Evolutionary conservation across 2,113 vertebrate genomes (phyloP).

Genomic region (Oncorhynchus gorbuscha): DNA sequence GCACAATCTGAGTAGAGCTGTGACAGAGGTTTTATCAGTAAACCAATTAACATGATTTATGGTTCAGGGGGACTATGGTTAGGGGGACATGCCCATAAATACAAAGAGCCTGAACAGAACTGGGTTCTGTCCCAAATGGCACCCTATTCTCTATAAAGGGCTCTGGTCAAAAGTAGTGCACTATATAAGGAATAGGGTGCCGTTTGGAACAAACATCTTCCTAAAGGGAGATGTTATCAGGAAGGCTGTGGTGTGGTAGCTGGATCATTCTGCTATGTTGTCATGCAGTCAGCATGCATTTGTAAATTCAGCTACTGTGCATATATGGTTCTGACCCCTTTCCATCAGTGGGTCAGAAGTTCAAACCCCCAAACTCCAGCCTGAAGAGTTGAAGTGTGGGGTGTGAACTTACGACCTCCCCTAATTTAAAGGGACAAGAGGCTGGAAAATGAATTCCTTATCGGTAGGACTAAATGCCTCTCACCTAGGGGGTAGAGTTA

Average conservation of each 20-base stretch:
- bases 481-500: conserved; percentile 40
- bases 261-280: conserved; percentile 61
- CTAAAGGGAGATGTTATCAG: conserved; percentile 68
- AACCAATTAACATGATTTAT: conserved; percentile 78
- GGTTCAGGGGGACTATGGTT: conserved; percentile 45
- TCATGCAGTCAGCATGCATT: conserved; percentile 67
- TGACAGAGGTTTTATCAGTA: conserved; percentile 73
- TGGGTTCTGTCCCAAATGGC: no score
- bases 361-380: conserved; percentile 64
- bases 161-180: background rate
- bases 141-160: background rate
- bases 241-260: conserved; percentile 24
- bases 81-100: conserved; percentile 62
- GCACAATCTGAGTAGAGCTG: conserved; percentile 54
- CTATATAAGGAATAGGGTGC: background rate
- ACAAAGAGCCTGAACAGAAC: conserved; percentile 54
- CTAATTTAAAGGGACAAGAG: conserved; percentile 58
- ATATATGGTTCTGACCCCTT: conserved; percentile 35
- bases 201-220: conserved; percentile 46
- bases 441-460: conserved; percentile 42
- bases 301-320: conserved; percentile 75
- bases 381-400: conserved; percentile 62
- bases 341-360: conserved; percentile 67
- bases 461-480: conserved; percentile 17
- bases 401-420: conserved; percentile 66